Base-by-base conservation (phyloP, 2,888 invertebrate genomes). In the Sinohyriopsis cumingii region DNA sequence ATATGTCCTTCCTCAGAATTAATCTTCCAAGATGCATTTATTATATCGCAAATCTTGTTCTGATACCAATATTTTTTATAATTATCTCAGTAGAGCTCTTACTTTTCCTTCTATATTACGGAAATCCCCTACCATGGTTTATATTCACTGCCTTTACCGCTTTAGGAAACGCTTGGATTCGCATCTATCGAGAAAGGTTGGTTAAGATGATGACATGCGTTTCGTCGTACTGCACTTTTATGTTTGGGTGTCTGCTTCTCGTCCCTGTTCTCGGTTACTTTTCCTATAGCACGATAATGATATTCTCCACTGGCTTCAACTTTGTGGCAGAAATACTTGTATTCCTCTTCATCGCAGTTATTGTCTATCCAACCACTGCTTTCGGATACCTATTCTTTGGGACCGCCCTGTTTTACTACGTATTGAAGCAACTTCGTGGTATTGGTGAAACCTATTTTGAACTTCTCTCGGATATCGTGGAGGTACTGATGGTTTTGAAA, bases 331-430 rank as follows among this genome's bases (percentile, higher is more conserved):
- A 71, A 33, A 33, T 75, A 7, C 3, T 75, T 45, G 67, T 71
- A 6, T 71, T 69, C 56, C 24, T 69, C 24, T 71, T 71, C 20
- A 22, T 75, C n/a, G 63, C 75, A 1, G 69, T 75, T 5, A 65
- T 75, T 18, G 56, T 75, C 12, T 75, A 69, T 12, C 75, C 75
- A 5, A 53, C 71, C 1, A 54, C 54, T n/a, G 56, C 75, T 9
- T 75, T 75, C 45, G 75, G 75, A 12, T 72, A 71, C 55, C 61
- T 75, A 53, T 75, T 75, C 24, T 75, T 75, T 33, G 67, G 59
- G 15, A 59, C 69, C 3, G 67, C 56, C 18, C 53, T 71, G 5
- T 18, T 69, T 2, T 75, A 75, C 25, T 75, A 75, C 22, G 63
- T 71, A 12, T 59, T 69, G 25, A 68, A 68, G 19, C 66, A 61